Evolutionary conservation across 2,113 vertebrate genomes (phyloP).

Genomic region (Pterocles burchelli): DNA sequence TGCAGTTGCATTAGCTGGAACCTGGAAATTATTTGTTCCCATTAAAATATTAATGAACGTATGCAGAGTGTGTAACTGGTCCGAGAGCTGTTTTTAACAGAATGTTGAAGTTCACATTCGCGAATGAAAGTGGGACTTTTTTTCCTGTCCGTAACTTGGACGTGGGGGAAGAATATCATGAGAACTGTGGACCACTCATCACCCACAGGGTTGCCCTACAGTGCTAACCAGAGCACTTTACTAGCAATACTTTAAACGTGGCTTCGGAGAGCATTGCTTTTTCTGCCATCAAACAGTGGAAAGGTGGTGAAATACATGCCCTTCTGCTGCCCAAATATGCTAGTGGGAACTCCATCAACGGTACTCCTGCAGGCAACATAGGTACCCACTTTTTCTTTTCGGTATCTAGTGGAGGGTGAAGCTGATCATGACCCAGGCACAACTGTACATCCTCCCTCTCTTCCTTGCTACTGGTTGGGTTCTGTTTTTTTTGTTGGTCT

Average conservation of each 20-base stretch:
- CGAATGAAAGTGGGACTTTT: not conserved
- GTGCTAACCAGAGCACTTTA: not conserved
- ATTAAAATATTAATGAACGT: not conserved
- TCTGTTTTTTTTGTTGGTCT: not conserved
- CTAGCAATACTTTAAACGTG: not conserved
- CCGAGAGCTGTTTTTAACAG: not conserved
- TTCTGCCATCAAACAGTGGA: no score
- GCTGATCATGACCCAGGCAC: not conserved
- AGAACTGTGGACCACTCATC: not conserved
- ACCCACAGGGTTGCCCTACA: not conserved
- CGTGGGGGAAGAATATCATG: not conserved
- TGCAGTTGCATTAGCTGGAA: not conserved
- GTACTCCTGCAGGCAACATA: not conserved
- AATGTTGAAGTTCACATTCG: not conserved
- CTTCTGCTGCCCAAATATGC: not conserved
- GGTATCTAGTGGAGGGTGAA: not conserved
- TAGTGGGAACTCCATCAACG: not conserved
- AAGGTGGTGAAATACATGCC: not conserved
- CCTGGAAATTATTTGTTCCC: not conserved
- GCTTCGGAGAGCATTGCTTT: not conserved
- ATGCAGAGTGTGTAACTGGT: not conserved
- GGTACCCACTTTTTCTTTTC: not conserved
- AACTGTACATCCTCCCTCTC: not conserved
- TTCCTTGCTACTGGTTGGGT: not conserved
- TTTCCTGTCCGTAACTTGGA: not conserved